Evolutionary conservation across 2,888 invertebrate genomes (phyloP), one percentile per base, ranked within the genome.

Genomic region (Notodonta dromedarius): DNA sequence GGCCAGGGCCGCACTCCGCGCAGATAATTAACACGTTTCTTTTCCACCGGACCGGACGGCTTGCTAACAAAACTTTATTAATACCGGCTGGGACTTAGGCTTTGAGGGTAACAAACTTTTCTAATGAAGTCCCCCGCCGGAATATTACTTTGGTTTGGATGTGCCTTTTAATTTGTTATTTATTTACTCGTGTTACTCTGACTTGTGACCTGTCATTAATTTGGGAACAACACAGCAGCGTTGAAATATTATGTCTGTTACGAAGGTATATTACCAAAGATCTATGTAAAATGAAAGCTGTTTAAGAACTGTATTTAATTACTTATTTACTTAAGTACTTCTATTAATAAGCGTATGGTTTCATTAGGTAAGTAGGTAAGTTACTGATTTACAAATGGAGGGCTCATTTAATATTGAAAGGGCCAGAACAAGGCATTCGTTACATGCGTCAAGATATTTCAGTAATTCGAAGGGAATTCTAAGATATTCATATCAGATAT

Each of bases 11-110:
- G 80, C 74, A 82, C 83, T 82, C 73, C 63, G 65, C 76, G 57
- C 80, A 82, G 88, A 89, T 93, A 93, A 93, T 93, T 93, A 93
- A 92, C 91, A 90, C 89, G 89, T 89, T 92, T 91, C 91, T 92
- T 92, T 89, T 87, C 85, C 82, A 44, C 56, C 44, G 56, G 42
- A 44, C 16, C 80, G 77, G 78, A 76, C 79, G 73, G 80, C 79
- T 83, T 83, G 84, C 85, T 83, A 88, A 88, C 91, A 88, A 91
- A 93, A 93, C 93, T 93, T 93, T 93, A 91, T 92, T 93, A 93
- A 93, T 93, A 92, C 93, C 88, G 84, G 81, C 78, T 80, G 83
- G 83, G 85, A 88, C 89, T 89, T 88, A 90, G 86, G 88, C 90
- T 88, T 91, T 90, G 89, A 90, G 88, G 86, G 88, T 83, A 87